Percentiles rank a stretch among this genome's conserved stretches.
These are phyloP conservation scores for Ginglymostoma cirratum DNA, from an alignment of 2,113 vertebrate species.

Conservation along the genomic window DNA sequence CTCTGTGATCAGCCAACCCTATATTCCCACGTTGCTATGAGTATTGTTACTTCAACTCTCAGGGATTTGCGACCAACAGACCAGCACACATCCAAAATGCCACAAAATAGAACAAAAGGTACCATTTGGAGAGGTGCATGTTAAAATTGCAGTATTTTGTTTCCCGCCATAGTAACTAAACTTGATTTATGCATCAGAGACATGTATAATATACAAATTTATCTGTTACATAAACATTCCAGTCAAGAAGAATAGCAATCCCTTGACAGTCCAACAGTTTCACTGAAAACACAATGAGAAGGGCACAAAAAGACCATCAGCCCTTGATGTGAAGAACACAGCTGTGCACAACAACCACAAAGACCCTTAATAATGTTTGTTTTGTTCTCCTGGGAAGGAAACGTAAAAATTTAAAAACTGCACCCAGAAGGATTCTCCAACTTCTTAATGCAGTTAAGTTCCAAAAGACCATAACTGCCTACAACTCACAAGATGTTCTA, in stretches of 20 bases:
- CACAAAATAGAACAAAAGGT: background rate
- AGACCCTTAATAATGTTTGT: background rate
- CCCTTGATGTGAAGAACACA: background rate
- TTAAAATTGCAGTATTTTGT: background rate
- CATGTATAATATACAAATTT: background rate
- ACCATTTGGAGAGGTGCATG: background rate
- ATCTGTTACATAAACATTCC: background rate
- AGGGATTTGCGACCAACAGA: background rate
- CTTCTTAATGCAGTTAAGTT: background rate
- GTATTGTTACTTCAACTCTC: background rate
- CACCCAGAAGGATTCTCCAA: background rate
- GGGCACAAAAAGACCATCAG: background rate
- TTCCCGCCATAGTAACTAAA: background rate
- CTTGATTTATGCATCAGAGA: background rate
- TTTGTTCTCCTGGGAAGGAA: background rate
- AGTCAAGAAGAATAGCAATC: background rate
- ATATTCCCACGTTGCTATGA: background rate
- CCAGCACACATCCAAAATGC: background rate
- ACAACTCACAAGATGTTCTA: background rate
- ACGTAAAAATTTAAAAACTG: background rate
- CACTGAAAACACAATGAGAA: background rate
- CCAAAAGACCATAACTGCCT: background rate
- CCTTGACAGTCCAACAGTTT: background rate
- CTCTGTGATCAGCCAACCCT: background rate
- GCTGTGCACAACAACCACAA: background rate